phyloP scores from a whole-genome alignment of 2,888 invertebrate species.

The Gerris lacustris region DNA sequence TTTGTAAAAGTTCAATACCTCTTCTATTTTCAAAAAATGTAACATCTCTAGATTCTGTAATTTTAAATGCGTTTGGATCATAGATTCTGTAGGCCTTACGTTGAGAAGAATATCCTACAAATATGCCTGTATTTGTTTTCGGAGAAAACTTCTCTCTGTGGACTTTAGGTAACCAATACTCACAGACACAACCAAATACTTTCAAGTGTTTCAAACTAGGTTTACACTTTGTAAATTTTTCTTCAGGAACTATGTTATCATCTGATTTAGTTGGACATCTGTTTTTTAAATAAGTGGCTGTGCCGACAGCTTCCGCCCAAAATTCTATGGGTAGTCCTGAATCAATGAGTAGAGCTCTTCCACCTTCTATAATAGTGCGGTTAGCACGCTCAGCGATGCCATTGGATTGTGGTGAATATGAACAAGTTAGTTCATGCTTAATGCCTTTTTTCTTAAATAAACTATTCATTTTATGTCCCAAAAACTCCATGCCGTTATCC shows the following conservation, averaged over 20 bases:
- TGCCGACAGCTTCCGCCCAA: background rate
- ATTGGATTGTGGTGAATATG: background rate
- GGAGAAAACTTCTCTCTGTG: background rate
- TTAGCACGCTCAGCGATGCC: background rate
- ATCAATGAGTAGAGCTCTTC: background rate
- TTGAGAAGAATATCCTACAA: background rate
- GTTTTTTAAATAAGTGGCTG: background rate
- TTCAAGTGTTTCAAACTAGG: background rate
- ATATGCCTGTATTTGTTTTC: slow-evolving; percentile 7
- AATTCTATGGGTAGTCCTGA: background rate
- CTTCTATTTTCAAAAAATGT: slow-evolving; percentile 7
- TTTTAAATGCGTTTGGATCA: background rate
- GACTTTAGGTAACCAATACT: slow-evolving; percentile 1
- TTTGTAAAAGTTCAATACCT: background rate
- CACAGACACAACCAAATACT: background rate
- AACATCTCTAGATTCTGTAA: slow-evolving; percentile 1
- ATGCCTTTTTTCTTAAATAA: background rate
- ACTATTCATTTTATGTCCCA: background rate
- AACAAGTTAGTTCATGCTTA: background rate
- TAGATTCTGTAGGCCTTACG: slow-evolving; percentile 5
- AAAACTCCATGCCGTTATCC: background rate
- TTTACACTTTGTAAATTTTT: background rate
- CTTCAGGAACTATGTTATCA: background rate
- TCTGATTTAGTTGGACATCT: background rate
- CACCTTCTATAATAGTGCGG: background rate